phyloP scores from a whole-genome alignment of 2,888 invertebrate genomes.

The Eupithecia abbreviata region DNA sequence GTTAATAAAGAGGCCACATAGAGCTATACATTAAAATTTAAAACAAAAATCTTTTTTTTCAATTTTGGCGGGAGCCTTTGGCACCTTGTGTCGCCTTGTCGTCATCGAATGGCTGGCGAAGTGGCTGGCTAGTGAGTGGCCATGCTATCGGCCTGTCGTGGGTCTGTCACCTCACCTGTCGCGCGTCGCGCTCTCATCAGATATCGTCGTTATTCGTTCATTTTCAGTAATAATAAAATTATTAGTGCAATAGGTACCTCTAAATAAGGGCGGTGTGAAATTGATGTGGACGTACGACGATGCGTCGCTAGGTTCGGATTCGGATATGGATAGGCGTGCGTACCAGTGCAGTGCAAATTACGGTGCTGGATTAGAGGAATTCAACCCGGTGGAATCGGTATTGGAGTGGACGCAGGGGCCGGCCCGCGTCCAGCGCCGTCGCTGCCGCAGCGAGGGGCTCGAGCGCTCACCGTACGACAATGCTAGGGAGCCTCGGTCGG shows the following conservation, averaged over 20 bases:
- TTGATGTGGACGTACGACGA: constrained; percentile 76
- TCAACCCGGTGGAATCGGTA: constrained; percentile 74
- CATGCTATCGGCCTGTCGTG: background rate
- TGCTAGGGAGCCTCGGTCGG: constrained; percentile 69
- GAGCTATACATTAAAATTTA: background rate
- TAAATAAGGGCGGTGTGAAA: constrained; percentile 64
- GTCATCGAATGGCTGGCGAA: constrained; percentile 64
- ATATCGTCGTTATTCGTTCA: constrained; percentile 63
- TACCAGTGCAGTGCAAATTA: constrained; percentile 77
- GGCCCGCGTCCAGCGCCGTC: constrained; percentile 75
- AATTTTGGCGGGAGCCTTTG: constrained; percentile 78
- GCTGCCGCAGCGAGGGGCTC: constrained; percentile 80
- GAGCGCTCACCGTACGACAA: constrained; percentile 80
- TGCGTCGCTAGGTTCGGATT: constrained; percentile 68
- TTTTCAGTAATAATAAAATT: constrained; percentile 74
- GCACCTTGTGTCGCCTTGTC: constrained; percentile 61
- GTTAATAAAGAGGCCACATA: background rate
- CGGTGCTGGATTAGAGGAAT: constrained; percentile 78
- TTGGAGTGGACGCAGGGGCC: constrained; percentile 73
- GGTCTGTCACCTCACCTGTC: constrained; percentile 77
- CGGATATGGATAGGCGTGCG: constrained; percentile 79
- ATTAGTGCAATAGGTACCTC: constrained; percentile 67
- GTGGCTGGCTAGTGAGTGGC: background rate
- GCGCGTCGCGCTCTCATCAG: constrained; percentile 56
- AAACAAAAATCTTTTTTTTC: constrained; percentile 59